phyloP scores from a whole-genome alignment of 2,888 invertebrate genomes.

The Chloromyia formosa region DNA sequence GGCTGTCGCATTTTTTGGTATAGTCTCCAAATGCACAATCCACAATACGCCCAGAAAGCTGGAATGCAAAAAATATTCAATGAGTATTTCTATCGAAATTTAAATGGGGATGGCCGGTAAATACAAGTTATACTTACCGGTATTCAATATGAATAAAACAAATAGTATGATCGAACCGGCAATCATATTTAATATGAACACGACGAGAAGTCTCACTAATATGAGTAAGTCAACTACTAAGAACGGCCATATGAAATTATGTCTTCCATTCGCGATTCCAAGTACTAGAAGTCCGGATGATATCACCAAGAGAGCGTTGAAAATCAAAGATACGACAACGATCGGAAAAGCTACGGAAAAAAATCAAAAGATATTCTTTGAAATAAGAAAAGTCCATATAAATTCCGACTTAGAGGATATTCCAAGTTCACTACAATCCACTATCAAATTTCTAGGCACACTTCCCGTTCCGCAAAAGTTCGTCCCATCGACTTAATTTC shows the following conservation, averaged over 20 bases:
- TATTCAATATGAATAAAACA: not conserved
- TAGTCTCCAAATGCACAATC: not conserved
- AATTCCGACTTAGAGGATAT: too few relatives aligned
- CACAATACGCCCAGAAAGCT: conserved; percentile 18
- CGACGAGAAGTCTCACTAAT: not conserved
- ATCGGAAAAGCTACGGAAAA: not conserved
- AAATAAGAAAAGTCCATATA: too few relatives aligned
- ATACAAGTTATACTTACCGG: conserved; percentile 2
- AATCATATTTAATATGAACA: conserved; percentile 18
- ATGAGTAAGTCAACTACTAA: not conserved
- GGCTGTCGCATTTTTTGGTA: not conserved
- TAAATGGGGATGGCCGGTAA: too few relatives aligned
- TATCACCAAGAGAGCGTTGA: not conserved
- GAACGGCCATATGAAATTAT: not conserved
- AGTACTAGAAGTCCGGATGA: not conserved
- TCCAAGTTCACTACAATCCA: too few relatives aligned
- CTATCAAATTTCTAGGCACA: too few relatives aligned
- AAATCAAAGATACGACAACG: not conserved
- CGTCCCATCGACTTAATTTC: too few relatives aligned
- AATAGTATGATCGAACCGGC: conserved; percentile 4
- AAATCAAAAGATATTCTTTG: not conserved
- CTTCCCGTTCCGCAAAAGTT: too few relatives aligned
- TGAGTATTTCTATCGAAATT: not conserved
- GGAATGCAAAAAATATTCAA: not conserved
- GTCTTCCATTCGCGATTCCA: not conserved